A percentile compares a stretch with the other conserved stretches of the same genome.
phyloP scores from a whole-genome alignment of 2,113 vertebrate species.

The Cnemophilus loriae region DNA sequence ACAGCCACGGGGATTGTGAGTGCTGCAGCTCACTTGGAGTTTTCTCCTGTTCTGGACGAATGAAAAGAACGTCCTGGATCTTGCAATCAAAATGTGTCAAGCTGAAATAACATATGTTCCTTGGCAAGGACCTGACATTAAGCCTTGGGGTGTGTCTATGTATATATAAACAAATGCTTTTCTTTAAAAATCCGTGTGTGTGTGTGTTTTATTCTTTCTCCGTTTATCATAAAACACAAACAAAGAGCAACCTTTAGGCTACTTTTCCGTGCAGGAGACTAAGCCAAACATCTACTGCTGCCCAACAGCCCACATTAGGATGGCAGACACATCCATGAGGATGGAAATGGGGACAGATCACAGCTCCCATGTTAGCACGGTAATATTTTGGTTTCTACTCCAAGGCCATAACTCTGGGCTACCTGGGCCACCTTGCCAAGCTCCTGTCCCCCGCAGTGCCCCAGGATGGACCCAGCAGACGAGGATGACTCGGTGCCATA shows the following conservation, averaged over 20 bases:
- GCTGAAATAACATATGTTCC: slow-evolving; percentile 30
- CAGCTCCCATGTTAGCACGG: rapidly evolving
- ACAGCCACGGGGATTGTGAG: not conserved
- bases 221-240: not conserved
- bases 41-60: not conserved
- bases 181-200: not conserved
- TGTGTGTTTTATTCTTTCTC: not conserved
- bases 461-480: not conserved
- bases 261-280: not conserved
- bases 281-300: not conserved
- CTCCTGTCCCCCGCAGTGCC: not conserved
- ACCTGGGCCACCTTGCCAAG: not conserved
- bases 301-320: not conserved
- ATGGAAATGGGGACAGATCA: not conserved
- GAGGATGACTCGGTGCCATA: not conserved
- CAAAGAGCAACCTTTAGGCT: not conserved
- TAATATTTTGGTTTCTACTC: not conserved
- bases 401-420: not conserved
- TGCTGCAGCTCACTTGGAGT: not conserved
- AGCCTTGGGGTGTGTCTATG: slow-evolving; percentile 9
- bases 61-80: slow-evolving; percentile 19
- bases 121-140: not conserved
- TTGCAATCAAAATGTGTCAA: slow-evolving; percentile 43
- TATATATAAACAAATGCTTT: slow-evolving; percentile 1
- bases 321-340: not conserved